Conservation (phyloP, 2,888 invertebrate genomes). For the Nemotelus nigrinus region DNA sequence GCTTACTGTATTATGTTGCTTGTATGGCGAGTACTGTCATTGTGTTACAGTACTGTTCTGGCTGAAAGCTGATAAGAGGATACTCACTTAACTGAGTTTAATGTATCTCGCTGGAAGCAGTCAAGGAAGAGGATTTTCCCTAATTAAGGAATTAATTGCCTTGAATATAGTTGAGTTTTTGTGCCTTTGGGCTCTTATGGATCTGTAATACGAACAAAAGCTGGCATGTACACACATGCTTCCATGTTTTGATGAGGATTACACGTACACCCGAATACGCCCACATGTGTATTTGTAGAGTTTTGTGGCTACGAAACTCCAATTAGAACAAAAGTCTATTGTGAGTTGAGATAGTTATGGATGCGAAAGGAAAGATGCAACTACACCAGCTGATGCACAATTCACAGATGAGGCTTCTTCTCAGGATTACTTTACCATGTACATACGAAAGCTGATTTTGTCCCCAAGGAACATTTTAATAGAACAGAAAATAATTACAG, state of each 20-base stretch:
- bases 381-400: neutral
- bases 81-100: constrained; percentile 4
- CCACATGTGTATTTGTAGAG: too few relatives aligned
- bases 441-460: too few relatives aligned
- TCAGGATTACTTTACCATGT: too few relatives aligned
- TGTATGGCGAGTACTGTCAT: neutral
- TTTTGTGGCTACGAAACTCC: neutral
- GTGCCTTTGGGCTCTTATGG: neutral
- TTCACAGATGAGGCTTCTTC: neutral
- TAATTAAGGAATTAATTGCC: constrained; percentile 42
- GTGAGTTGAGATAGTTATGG: neutral
- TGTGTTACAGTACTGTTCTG: neutral
- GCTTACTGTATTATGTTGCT: neutral
- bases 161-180: constrained; percentile 25
- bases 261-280: too few relatives aligned
- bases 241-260: too few relatives aligned
- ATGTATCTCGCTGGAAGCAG: constrained; percentile 28
- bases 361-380: constrained; percentile 9
- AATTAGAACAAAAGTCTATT: neutral
- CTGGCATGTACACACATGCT: too few relatives aligned
- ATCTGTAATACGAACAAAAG: too few relatives aligned
- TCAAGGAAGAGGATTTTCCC: constrained; percentile 14
- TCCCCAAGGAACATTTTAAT: too few relatives aligned
- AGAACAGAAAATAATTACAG: too few relatives aligned
- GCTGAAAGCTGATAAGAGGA: constrained; percentile 4